Evolutionary conservation across 2,888 invertebrate species (phyloP).

Genomic region (Leptopilina syphax): DNA sequence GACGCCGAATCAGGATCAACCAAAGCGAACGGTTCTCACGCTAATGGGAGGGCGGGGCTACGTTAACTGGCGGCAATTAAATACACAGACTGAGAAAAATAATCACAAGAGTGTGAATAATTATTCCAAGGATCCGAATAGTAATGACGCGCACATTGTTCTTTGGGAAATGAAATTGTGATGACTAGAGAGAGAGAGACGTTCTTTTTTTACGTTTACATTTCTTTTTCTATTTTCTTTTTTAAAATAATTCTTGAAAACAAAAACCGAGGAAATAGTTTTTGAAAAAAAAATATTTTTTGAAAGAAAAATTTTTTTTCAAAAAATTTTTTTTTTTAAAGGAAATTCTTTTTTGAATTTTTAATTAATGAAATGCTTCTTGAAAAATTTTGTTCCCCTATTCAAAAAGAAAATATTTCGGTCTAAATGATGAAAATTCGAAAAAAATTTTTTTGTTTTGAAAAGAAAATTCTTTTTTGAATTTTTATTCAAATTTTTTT

Average conservation of each 20-base stretch:
- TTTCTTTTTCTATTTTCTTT: neutral
- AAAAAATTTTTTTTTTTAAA: no score
- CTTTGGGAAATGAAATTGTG: conserved; percentile 93
- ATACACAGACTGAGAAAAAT: conserved; percentile 78
- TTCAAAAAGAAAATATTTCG: no score
- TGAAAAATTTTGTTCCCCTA: no score
- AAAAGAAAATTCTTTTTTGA: no score
- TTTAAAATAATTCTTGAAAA: neutral
- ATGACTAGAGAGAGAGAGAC: conserved; percentile 63
- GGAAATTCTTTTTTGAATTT: no score
- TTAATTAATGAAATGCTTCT: no score
- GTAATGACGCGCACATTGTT: conserved; percentile 91
- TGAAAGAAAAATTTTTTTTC: no score
- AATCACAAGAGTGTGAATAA: conserved; percentile 64
- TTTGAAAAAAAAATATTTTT: neutral
- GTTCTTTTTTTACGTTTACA: neutral
- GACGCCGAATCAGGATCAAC: conserved; percentile 74
- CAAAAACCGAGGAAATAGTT: no score
- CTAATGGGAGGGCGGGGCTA: conserved; percentile 94
- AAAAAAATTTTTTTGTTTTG: no score
- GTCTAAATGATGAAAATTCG: no score
- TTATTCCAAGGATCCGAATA: conserved; percentile 83
- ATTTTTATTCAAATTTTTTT: no score
- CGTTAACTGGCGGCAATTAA: conserved; percentile 88
- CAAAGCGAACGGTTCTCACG: conserved; percentile 87